Evolutionary conservation across 2,888 invertebrate species (phyloP), one percentile per base, ranked within the genome.

Genomic region (Agrypnus murinus): DNA sequence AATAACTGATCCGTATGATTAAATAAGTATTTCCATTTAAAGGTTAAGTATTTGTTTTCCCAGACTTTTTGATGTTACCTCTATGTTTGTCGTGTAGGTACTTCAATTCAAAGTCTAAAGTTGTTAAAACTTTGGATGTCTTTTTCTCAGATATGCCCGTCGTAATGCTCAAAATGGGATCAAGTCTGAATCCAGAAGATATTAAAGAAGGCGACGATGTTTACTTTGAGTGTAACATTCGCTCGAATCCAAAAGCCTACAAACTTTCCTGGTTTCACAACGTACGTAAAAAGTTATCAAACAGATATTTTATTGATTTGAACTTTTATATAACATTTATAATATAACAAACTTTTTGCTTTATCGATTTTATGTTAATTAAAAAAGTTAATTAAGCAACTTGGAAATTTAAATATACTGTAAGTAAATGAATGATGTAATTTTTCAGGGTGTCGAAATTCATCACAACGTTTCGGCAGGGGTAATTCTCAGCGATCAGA

Each of bases 171-270:
- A 93, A 92, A 86, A 93, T 95, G 92, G 95, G 95, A 59, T 92
- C 93, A 74, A 94, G 91, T 79, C 87, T 95, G 78, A 94, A 95
- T 85, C 93, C 95, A 8, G 92, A 94, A 77, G 93, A 94, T 85
- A 95, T 95, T 83, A 95, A 95, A 85, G 95, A 95, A 86, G 94
- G 95, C 36, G 95, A 94, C 82, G 95, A 95, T 85, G 95, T 95
- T 69, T 95, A 95, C 85, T 95, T 95, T 85, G 95, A 95, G 84
- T 95, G 95, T 85, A 91, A 91, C 77, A 93, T 95, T 75, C 90
- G 91, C 82, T 92, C 95, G 58, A 95, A 95, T 87, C 95, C 95
- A 14, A 93, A 92, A 82, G 91, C 92, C 34, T 93, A 95, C 86
- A 92, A 94, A 83, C 91, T 95, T 79, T 91, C 93, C 70, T 95